Conservation (phyloP, 2,113 vertebrate species). For the Lasiurus borealis region DNA sequence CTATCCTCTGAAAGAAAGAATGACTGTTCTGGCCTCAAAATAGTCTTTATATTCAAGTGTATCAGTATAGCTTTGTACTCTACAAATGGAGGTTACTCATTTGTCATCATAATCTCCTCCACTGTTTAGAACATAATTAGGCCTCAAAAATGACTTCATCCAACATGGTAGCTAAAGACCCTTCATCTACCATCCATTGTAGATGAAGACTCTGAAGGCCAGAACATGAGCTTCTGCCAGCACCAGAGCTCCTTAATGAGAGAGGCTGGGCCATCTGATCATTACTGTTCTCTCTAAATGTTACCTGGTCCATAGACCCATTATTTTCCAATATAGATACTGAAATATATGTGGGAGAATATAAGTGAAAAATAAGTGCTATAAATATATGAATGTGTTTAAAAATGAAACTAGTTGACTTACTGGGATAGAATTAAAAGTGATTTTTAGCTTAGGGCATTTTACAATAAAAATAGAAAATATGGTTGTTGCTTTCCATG, state of each 20-base stretch:
- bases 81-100: background rate
- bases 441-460: background rate
- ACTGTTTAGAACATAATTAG: background rate
- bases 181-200: too few species aligned
- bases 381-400: background rate
- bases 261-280: background rate
- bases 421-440: background rate
- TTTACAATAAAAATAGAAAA: slow-evolving; percentile 31
- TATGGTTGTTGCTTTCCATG: background rate
- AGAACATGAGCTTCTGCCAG: background rate
- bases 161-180: background rate
- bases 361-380: background rate
- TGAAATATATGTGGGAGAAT: background rate
- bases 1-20: background rate
- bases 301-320: background rate
- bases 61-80: background rate
- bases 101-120: background rate
- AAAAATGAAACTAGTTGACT: background rate
- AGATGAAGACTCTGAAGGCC: background rate
- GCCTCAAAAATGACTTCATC: background rate
- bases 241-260: background rate
- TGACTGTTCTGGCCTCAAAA: background rate
- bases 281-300: background rate
- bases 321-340: background rate
- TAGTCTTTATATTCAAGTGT: background rate